Evolutionary conservation across 2,113 vertebrate genomes (phyloP), one percentile per base, ranked within the genome.

Genomic region (Macrotis lagotis): DNA sequence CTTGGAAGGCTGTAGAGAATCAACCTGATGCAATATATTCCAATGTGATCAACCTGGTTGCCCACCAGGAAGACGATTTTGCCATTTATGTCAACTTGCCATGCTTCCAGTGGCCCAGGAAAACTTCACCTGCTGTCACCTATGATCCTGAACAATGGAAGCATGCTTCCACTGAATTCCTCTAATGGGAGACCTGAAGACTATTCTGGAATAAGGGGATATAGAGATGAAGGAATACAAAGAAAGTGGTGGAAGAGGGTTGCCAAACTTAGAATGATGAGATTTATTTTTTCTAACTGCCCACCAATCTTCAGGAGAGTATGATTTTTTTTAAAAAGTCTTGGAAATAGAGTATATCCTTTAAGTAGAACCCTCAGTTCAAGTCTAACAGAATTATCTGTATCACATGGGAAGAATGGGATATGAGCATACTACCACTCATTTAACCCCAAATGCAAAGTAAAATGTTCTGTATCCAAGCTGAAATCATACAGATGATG

Each of bases 71-170:
- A 25, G 94, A 96, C 0, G 92, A 92, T 44, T 97, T 96, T 8
- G 49, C 92, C 48, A 49, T 97, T 47, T 97, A 96, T 50, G 59
- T 50, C 59, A 96, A 96, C 0, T 12, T 96, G 47, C 95, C 95
- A 10, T 19, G 44, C 44, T 97, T 95, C 3, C 12, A 51, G 19
- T 0, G 11, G 2, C 51, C 96, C 48, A 74, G 51, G 55, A 95
- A 51, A 91, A 25, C 16, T 0, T 74, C 28, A 0, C 93, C 95
- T 83, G 66, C 47, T 37, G 14, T 28, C 91, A 50, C 47, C 48
- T 37, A 24, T 74, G 47, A 6, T 50, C 49, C 91, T 25, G 94
- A 95, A 52, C 92, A 91, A 44, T 93, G 96, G 59, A 94, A 97
- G n/a, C 93, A 96, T 0, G 90, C 94, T 48, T 96, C 95, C n/a